Conservation (phyloP, 2,113 vertebrate genomes). For the Colius striatus region DNA sequence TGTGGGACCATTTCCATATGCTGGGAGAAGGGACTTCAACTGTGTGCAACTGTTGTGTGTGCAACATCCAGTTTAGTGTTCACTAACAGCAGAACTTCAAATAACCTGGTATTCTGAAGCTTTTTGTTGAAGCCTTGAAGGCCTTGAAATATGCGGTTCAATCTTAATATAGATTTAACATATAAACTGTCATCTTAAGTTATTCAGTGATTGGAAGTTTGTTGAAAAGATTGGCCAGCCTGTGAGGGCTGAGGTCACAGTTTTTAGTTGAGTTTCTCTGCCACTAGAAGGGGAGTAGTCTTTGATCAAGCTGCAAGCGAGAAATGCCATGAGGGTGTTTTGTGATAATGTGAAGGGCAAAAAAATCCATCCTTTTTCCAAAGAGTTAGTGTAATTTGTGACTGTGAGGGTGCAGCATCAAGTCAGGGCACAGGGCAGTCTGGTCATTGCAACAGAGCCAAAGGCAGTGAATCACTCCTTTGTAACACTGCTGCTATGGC, state of each 20-base stretch:
- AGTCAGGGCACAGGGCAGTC: fast-evolving
- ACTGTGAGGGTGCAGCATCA: fast-evolving
- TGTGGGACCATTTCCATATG: fast-evolving
- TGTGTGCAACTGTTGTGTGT: background rate
- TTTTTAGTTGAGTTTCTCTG: background rate
- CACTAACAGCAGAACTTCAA: background rate
- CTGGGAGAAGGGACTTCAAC: background rate
- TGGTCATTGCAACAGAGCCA: background rate
- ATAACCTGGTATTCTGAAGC: background rate
- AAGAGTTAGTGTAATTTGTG: background rate
- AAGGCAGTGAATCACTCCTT: background rate
- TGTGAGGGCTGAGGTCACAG: background rate
- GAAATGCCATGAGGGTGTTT: background rate
- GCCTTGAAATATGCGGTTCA: background rate
- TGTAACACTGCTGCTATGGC: fast-evolving
- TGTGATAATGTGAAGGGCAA: background rate
- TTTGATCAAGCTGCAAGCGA: background rate
- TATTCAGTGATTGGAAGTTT: background rate
- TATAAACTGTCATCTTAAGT: background rate
- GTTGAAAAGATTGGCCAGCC: background rate
- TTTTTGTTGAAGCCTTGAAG: background rate
- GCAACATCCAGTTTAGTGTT: background rate
- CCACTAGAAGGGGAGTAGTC: background rate
- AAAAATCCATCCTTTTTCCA: background rate
- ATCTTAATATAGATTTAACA: background rate